phyloP scores from a whole-genome alignment of 2,113 vertebrate genomes.

The Atractosteus spatula region DNA sequence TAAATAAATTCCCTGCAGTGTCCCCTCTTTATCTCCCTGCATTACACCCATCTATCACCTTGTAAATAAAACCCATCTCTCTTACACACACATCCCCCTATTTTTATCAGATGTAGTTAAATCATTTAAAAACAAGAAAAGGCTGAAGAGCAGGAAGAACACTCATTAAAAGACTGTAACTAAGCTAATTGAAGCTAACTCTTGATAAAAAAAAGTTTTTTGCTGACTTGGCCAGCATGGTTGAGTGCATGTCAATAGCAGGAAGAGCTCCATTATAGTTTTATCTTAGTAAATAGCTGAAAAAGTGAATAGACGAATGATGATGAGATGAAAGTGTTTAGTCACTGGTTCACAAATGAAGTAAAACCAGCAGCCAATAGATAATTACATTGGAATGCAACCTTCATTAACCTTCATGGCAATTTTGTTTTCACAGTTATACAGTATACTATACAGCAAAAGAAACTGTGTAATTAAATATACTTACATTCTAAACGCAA shows the following conservation, averaged over 20 bases:
- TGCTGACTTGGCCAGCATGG: slow-evolving; percentile 54
- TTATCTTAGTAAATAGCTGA: slow-evolving; percentile 65
- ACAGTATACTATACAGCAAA: too few species aligned
- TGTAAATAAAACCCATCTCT: slow-evolving; percentile 56
- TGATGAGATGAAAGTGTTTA: slow-evolving; percentile 37
- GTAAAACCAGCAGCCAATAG: slow-evolving; percentile 15
- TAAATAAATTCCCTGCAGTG: not conserved
- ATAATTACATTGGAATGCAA: slow-evolving; percentile 23
- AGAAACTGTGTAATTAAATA: too few species aligned
- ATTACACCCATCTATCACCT: slow-evolving; percentile 64
- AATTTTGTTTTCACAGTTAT: too few species aligned
- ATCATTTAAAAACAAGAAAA: slow-evolving; percentile 51
- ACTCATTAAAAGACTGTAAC: slow-evolving; percentile 62
- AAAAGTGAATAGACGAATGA: slow-evolving; percentile 45
- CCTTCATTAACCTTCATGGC: not conserved
- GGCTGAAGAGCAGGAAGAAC: slow-evolving; percentile 59
- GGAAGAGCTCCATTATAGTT: slow-evolving; percentile 66
- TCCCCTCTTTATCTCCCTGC: slow-evolving; percentile 53
- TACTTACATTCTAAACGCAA: too few species aligned
- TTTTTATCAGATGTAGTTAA: slow-evolving; percentile 47
- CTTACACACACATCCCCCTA: slow-evolving; percentile 28
- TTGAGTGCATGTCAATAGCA: slow-evolving; percentile 55
- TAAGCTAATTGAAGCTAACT: slow-evolving; percentile 60
- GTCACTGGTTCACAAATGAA: slow-evolving; percentile 20
- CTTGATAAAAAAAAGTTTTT: slow-evolving; percentile 54